Evolutionary conservation across 2,113 vertebrate genomes (phyloP), one percentile per base, ranked within the genome.

Genomic region (Stegostoma tigrinum): DNA sequence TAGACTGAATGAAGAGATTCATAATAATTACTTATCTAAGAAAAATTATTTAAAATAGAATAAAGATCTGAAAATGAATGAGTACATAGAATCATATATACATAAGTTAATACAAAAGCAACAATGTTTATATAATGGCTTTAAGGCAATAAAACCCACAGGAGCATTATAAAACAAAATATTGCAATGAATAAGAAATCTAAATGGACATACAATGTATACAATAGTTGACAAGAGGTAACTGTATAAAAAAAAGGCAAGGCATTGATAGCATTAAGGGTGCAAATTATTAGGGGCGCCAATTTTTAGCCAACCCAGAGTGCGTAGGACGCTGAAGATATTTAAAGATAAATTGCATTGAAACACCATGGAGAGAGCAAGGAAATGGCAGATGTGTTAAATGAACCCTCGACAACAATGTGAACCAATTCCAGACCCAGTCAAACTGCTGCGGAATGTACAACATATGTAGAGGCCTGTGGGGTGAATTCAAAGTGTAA

Each of bases 361-460:
- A 75, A 72, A 75, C 72, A 48, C 68, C 68, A 52, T 45, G 68
- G 94, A 30, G 67, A 72, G 70, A 66, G 27, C 52, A 68, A 95
- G 94, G 67, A 95, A 95, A 95, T 72, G 27, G 94, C 67, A 95
- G 61, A 95, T 90, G 68, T 72, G 68, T 52, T 72, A 95, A 95
- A 95, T 34, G 42, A 72, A 95, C 23, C 48, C 68, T 52, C n/a
- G 4, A 72, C 68, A 95, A 75, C 12, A 70, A 75, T 70, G 67
- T 72, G 45, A 72, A 95, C 45, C 52, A 14, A 75, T 95, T 72
- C 67, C 94, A 95, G 68, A 95, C 38, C 67, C 91, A 34, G 23
- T 34, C 67, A 75, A 52, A 19, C 94, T 52, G 94, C 67, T 72
- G 75, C 67, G 52, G 67, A 95, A 95, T 95, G 23, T 95, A 72